Evolutionary conservation across 2,888 invertebrate genomes (phyloP), one percentile per base, ranked within the genome.

Genomic region (Junonia oenone): DNA sequence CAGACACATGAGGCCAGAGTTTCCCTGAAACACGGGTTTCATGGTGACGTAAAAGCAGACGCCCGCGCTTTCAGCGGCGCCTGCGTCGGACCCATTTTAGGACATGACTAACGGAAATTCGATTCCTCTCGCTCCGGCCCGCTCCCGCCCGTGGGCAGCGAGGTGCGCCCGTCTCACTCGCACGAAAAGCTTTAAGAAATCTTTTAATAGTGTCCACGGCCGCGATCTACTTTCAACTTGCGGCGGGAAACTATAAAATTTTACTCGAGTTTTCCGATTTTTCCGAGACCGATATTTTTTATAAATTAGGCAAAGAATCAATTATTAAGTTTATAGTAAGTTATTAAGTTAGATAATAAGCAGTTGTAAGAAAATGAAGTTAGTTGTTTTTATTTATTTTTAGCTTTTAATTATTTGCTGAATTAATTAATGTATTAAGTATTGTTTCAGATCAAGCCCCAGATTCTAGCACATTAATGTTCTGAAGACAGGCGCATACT

Each of bases 51-150:
- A 87, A 83, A 85, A 82, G 76, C 81, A 76, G 78, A 86, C 87
- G 88, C 89, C 88, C 90, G 87, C 88, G 87, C 89, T 84, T 86
- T 86, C 87, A 85, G 86, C 90, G 86, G 89, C 87, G 91, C 92
- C 91, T 87, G 86, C 81, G 86, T 82, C 91, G 90, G 86, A 87
- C 91, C 93, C 93, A 93, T 93, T 93, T 93, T 93, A 93, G 93
- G 93, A 92, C 92, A 93, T 92, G 91, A 92, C 91, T 91, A 91
- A 91, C 90, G 91, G 93, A 93, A 93, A 93, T 92, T 90, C 90
- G 92, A 92, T 87, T 87, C 90, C 89, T 84, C 86, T 84, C 84
- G 79, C 80, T 85, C 84, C 76, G 79, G 70, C 83, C 81, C 80
- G 88, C 80, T 90, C 90, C 66, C 85, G 85, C 90, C 78, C 82